Base-by-base conservation (phyloP, 2,797 vertebrate genomes). In the Cossypha dichroa region DNA sequence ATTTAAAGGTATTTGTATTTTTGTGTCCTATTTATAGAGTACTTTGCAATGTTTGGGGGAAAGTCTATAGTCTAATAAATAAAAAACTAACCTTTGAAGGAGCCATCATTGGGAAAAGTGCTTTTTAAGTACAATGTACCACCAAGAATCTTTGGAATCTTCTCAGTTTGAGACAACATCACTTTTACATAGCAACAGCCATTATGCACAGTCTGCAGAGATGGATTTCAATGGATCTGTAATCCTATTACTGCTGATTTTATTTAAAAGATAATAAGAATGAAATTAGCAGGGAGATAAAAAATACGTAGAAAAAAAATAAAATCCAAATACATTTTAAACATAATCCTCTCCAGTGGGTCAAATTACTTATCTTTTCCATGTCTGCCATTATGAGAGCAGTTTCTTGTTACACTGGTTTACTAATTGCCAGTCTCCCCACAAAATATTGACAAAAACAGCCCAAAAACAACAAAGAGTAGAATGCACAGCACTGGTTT, bases 401-500 rank as follows among this genome's bases (percentile, higher is more conserved):
- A 78, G 19, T 83, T 93, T 94, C 83, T 56, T 94, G 60, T 68
- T 63, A 88, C 18, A 11, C 34, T 91, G 36, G 26, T 68, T 85
- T 72, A 73, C 81, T 93, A 93, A 93, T 85, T 87, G 64, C 48
- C 78, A 73, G 76, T 72, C 84, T 96, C 49, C 54, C 68, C 74
- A 82, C 52, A 73, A 96, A 90, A 95, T 58, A 46, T 31, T 94
- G 93, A 96, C 91, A 97, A 96, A 97, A 78, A 48, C 79, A 95
- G 84, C 55, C 43, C 33, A 15, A 59, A 73, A 89, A 59, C 60
- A 92, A 96, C 93, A 68, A 95, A 73, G 67, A 91, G 34, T 13
- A 79, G 85, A 94, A 94, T 49, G 77, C 22, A 62, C 26, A 91
- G 56, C 73, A 86, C 31, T 94, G 72, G 83, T 84, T 95, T 96